These are phyloP conservation scores for Lucifuga dentata DNA, from an alignment of 2,113 vertebrate genomes.

Conservation along the genomic window DNA sequence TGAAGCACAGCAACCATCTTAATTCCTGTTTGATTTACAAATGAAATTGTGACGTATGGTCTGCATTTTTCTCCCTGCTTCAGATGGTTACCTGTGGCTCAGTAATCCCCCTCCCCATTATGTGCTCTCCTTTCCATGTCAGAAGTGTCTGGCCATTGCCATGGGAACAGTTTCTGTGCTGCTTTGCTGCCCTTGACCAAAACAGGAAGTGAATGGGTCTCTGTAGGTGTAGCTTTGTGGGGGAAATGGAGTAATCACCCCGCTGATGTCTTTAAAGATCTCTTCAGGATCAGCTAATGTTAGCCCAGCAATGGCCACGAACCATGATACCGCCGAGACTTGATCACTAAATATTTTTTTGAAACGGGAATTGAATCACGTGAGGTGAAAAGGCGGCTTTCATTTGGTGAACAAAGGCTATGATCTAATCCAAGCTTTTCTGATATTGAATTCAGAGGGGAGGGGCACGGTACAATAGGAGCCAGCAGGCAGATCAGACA, in stretches of 20 bases:
- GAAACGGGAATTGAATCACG: constrained; percentile 30
- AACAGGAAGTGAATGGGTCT: constrained; percentile 41
- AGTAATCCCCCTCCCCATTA: constrained; percentile 13
- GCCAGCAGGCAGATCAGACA: constrained; percentile 69
- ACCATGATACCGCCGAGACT: background rate
- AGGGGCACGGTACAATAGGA: constrained; percentile 59
- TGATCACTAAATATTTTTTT: constrained; percentile 30
- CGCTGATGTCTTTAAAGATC: constrained; percentile 53
- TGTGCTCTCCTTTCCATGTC: constrained; percentile 37
- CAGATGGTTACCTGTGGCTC: constrained; percentile 23
- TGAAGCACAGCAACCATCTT: background rate
- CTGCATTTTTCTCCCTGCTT: constrained; percentile 20
- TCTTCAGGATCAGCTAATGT: constrained; percentile 19
- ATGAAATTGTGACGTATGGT: background rate
- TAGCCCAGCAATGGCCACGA: constrained; percentile 3
- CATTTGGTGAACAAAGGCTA: constrained; percentile 64
- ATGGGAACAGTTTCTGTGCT: constrained; percentile 68
- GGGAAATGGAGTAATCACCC: constrained; percentile 46
- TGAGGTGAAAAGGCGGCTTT: constrained; percentile 43
- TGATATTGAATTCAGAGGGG: constrained; percentile 50
- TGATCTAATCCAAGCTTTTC: constrained; percentile 65
- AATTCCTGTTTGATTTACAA: constrained; percentile 17
- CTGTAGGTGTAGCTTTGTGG: constrained; percentile 37
- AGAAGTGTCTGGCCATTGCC: constrained; percentile 51
- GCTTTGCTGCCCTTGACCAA: constrained; percentile 45